phyloP scores from a whole-genome alignment of 2,888 invertebrate species.

The Ochropleura leucogaster region DNA sequence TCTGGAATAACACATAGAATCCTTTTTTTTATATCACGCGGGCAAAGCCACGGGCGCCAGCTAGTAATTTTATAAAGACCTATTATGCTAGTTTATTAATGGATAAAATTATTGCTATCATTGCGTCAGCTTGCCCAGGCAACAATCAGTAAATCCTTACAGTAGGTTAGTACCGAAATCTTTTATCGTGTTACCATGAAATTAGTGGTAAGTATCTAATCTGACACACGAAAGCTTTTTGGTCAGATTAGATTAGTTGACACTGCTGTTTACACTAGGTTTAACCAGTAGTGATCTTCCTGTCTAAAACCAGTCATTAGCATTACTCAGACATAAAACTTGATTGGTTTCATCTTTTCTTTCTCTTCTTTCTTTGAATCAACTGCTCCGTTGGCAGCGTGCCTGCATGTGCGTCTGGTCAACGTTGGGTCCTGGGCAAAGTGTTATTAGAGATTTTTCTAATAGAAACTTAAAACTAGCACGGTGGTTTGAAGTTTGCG shows the following conservation, averaged over 20 bases:
- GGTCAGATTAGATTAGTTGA: neutral
- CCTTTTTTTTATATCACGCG: no score
- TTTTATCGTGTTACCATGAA: neutral
- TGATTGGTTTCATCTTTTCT: neutral
- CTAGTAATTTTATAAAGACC: no score
- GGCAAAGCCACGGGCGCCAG: no score
- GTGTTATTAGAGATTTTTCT: neutral
- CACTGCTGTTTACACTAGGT: slow-evolving; percentile 1
- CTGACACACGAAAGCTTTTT: neutral
- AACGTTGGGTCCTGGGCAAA: neutral
- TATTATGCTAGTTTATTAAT: no score
- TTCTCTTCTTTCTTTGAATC: neutral
- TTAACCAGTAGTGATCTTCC: neutral
- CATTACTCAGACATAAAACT: neutral
- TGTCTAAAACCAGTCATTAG: neutral
- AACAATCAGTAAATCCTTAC: neutral
- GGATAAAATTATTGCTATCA: neutral
- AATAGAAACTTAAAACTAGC: neutral
- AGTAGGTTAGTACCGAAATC: no score
- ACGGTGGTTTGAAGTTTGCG: neutral
- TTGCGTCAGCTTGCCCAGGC: slow-evolving; percentile 4
- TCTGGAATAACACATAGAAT: no score
- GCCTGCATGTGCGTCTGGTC: neutral
- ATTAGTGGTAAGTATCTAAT: slow-evolving; percentile 12
- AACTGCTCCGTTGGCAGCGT: neutral